phyloP scores from a whole-genome alignment of 2,113 vertebrate species.

The Himantopus leucocephalus region DNA sequence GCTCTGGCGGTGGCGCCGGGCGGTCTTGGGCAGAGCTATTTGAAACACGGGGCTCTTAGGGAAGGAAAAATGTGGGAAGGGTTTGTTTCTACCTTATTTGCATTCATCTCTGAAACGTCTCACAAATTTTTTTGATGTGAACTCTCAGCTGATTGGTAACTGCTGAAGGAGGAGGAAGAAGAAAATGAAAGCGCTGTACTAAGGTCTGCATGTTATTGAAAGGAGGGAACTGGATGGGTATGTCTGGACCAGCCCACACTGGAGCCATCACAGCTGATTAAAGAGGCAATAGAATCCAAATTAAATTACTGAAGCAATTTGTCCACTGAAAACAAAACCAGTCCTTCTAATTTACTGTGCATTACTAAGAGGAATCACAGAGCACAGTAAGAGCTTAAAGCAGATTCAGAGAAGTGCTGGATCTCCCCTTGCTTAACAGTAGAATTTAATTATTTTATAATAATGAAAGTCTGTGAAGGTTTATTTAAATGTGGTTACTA shows the following conservation, averaged over 20 bases:
- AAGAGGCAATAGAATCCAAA: conserved; percentile 60
- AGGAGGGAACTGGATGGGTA: conserved; percentile 17
- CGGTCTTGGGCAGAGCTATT: background rate
- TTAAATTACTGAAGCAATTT: conserved; percentile 60
- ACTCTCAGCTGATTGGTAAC: conserved; percentile 36
- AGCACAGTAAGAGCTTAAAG: conserved; percentile 36
- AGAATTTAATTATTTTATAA: conserved; percentile 45
- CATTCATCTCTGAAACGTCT: background rate
- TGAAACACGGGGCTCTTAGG: background rate
- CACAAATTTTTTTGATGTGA: background rate
- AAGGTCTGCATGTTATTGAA: background rate
- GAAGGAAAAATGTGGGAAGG: background rate
- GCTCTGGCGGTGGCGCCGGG: background rate
- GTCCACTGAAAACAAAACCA: conserved; percentile 46
- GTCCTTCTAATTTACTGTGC: conserved; percentile 60
- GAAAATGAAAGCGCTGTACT: conserved; percentile 31
- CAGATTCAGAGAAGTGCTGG: conserved; percentile 32
- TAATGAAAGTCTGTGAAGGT: background rate
- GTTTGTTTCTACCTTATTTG: background rate
- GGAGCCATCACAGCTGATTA: conserved; percentile 52
- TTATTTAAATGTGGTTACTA: background rate
- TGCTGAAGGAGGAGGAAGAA: conserved; percentile 35
- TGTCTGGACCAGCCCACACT: conserved; percentile 40
- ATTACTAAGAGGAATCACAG: conserved; percentile 30
- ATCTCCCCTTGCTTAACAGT: conserved; percentile 11